Evolutionary conservation across 1,140 invertebrate genomes (phyloP).

Genomic region (Monochamus saltuarius): DNA sequence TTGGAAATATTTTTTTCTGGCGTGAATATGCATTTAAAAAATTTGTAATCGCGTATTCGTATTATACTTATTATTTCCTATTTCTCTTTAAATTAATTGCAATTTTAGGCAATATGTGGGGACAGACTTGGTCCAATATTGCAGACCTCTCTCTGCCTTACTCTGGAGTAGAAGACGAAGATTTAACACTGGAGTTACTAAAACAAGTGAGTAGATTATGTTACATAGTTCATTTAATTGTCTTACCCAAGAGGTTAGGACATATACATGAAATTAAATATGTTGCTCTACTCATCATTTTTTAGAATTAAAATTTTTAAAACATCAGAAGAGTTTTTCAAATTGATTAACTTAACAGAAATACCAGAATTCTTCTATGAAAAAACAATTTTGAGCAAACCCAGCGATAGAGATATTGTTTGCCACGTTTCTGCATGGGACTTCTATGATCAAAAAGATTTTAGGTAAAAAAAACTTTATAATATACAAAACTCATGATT

Average conservation of each 20-base stretch:
- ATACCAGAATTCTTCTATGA: constrained; percentile 83
- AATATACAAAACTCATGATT: too few species aligned
- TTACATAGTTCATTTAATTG: too few species aligned
- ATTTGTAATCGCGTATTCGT: too few species aligned
- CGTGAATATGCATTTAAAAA: too few species aligned
- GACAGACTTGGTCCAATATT: constrained; percentile 84
- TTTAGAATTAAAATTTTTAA: constrained; percentile 79
- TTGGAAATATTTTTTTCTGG: too few species aligned
- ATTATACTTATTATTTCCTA: too few species aligned
- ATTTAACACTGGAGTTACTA: constrained; percentile 71
- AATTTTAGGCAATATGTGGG: constrained; percentile 93
- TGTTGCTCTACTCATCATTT: constrained; percentile 28
- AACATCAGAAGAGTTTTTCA: constrained; percentile 83
- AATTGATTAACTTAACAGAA: constrained; percentile 75
- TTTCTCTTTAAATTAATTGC: too few species aligned
- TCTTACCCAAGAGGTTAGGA: constrained; percentile 14
- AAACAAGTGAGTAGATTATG: constrained; percentile 60
- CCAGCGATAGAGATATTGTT: constrained; percentile 74
- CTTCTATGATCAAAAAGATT: constrained; percentile 81
- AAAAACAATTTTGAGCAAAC: constrained; percentile 79
- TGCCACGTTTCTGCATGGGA: constrained; percentile 93
- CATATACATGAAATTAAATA: too few species aligned
- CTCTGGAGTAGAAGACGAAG: constrained; percentile 68
- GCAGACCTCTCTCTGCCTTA: constrained; percentile 74
- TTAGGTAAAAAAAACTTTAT: constrained; percentile 58